These are phyloP conservation scores for Cataglyphis livida DNA, from an alignment of 2,888 invertebrate genomes.

Conservation along the genomic window DNA sequence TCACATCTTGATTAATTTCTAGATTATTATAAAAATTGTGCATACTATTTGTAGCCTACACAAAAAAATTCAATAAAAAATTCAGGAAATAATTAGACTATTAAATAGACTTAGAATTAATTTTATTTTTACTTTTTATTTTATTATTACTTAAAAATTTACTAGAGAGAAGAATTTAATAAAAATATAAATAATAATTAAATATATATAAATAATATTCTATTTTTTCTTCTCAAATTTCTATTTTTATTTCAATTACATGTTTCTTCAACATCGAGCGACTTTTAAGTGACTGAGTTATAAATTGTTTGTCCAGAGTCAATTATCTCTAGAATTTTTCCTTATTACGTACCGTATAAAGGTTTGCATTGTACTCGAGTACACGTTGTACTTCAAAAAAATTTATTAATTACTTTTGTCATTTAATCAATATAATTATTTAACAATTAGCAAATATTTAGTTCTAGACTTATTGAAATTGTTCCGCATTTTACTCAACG, in stretches of 20 bases:
- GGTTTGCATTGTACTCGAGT: background rate
- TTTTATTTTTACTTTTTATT: background rate
- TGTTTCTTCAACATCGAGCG: background rate
- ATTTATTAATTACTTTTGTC: background rate
- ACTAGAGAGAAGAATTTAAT: background rate
- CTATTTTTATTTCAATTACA: constrained; percentile 24
- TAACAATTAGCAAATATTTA: background rate
- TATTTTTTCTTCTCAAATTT: background rate
- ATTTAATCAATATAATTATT: background rate
- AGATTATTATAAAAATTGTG: background rate
- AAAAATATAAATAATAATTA: background rate
- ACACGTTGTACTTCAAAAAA: background rate
- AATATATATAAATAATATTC: background rate
- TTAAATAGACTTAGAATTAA: background rate
- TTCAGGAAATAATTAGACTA: background rate
- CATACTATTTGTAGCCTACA: background rate
- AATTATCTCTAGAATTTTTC: constrained; percentile 32
- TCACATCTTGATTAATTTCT: background rate
- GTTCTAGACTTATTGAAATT: background rate
- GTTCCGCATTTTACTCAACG: background rate
- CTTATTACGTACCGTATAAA: background rate
- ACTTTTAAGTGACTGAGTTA: background rate
- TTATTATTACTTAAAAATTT: background rate
- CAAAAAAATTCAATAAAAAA: background rate
- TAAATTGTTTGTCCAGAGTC: constrained; percentile 54